Evolutionary conservation across 2,888 invertebrate species (phyloP), one percentile per base, ranked within the genome.

Genomic region (Orchesellides sinensis): DNA sequence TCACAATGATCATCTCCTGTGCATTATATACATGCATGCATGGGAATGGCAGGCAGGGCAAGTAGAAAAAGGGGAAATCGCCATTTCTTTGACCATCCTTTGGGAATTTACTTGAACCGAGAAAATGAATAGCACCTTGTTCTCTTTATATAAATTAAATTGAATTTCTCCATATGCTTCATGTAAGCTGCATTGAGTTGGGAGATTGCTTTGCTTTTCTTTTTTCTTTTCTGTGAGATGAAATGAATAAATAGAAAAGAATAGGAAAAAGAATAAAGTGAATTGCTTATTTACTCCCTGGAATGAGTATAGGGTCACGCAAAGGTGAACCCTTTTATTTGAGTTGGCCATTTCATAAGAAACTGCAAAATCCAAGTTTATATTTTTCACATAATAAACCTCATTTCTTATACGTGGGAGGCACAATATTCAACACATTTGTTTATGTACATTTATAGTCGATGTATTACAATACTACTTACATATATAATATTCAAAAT

Each of bases 61-160:
- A 73, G 74, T 80, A 61, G 81, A 61, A 79, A 82, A 86, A 85
- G 65, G 87, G 88, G 87, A 88, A 87, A 88, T 85, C 82, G 83
- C 83, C 82, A 86, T 84, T 86, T 87, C 70, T 10, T 17, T 45
- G 70, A 21, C 29, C 70, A 83, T 88, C 88, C 85, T 86, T 47
- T 72, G 88, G 85, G 86, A 87, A 80, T 86, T 83, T 68, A 72
- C 29, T 75, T 70, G 75, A 70, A 68, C 79, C 70, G 84, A 85
- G 83, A 87, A 88, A 88, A 88, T 88, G 87, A 88, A 88, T 88
- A 86, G 88, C 88, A 88, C 88, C 88, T 87, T 87, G 85, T 86
- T 87, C 85, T 87, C 85, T 86, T 88, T 87, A 87, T 88, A 87
- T 86, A 87, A 87, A 88, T 88, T 86, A 88, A 88, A 88, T 88